Evolutionary conservation across 1,140 invertebrate species (phyloP).

Genomic region (Phenacoccus solenopsis): DNA sequence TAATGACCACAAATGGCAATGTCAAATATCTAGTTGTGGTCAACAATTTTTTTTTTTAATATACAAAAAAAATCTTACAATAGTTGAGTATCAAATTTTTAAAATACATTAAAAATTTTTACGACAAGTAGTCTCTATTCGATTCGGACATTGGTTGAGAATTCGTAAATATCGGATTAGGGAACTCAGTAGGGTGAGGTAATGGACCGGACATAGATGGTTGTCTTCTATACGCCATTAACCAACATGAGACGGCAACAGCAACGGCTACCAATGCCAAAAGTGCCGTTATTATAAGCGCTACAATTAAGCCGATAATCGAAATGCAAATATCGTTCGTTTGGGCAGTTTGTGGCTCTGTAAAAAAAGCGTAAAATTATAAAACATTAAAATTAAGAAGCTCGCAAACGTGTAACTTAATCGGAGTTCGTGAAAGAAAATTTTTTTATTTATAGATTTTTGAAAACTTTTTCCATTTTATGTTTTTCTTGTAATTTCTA

Average conservation of each 20-base stretch:
- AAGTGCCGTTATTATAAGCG: constrained; percentile 78
- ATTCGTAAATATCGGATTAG: constrained; percentile 83
- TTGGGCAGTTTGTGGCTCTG: constrained; percentile 25
- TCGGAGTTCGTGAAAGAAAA: too few relatives aligned
- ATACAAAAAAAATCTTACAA: not conserved
- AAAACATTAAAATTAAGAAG: not conserved
- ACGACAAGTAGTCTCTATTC: constrained; percentile 62
- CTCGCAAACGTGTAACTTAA: not conserved
- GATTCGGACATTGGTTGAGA: constrained; percentile 62
- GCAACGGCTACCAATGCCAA: constrained; percentile 83
- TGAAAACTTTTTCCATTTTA: too few relatives aligned
- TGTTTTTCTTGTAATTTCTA: too few relatives aligned
- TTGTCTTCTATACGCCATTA: constrained; percentile 79
- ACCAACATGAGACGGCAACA: constrained; percentile 86
- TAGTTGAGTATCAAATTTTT: constrained; percentile 7
- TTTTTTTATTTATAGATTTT: too few relatives aligned
- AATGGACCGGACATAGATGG: constrained; percentile 74
- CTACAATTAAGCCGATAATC: constrained; percentile 81
- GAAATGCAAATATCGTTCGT: constrained; percentile 83
- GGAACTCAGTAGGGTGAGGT: constrained; percentile 87
- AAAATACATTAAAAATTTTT: constrained; percentile 20
- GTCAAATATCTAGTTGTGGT: not conserved
- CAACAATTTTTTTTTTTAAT: too few relatives aligned
- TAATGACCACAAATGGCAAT: not conserved
- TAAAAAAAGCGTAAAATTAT: not conserved